These are phyloP conservation scores for Apis dorsata DNA, from an alignment of 1,140 invertebrate genomes.

Conservation along the genomic window DNA sequence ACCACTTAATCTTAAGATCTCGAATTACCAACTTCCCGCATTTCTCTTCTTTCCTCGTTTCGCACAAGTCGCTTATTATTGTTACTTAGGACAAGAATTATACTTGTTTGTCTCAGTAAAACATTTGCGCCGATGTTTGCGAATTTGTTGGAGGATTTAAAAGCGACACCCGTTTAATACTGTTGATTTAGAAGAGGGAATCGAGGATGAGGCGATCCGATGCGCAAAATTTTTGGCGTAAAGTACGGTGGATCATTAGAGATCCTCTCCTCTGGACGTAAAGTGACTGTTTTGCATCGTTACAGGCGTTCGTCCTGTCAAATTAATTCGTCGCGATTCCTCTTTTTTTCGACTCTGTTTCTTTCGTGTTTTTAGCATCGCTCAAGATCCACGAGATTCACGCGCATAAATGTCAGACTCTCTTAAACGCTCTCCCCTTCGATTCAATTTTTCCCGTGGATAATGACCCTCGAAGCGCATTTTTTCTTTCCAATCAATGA, in stretches of 20 bases:
- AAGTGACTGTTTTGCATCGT: slow-evolving; percentile 27
- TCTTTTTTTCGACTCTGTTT: slow-evolving; percentile 14
- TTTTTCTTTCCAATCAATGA: neutral
- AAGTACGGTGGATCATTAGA: slow-evolving; percentile 3
- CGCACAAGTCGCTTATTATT: neutral
- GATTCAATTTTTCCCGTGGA: neutral
- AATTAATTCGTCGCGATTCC: slow-evolving; percentile 29
- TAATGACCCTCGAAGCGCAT: neutral
- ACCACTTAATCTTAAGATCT: no score
- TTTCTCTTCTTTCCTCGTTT: neutral
- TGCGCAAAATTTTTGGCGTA: slow-evolving; percentile 22
- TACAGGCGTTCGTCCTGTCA: slow-evolving; percentile 25
- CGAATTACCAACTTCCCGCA: no score
- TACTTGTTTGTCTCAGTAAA: neutral
- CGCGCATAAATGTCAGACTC: neutral
- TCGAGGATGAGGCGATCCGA: neutral
- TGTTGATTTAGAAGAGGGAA: slow-evolving; percentile 14
- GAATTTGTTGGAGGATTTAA: slow-evolving; percentile 4
- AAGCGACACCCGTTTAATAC: neutral
- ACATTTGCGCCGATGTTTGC: neutral
- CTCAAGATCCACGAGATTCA: neutral
- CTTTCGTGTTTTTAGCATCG: neutral
- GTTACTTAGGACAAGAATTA: slow-evolving; percentile 11
- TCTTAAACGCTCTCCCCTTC: neutral
- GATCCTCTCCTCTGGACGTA: neutral